A percentile compares a stretch with the other conserved stretches of the same genome.
phyloP scores from a whole-genome alignment of 2,113 vertebrate genomes.

The Serilophus lunatus region DNA sequence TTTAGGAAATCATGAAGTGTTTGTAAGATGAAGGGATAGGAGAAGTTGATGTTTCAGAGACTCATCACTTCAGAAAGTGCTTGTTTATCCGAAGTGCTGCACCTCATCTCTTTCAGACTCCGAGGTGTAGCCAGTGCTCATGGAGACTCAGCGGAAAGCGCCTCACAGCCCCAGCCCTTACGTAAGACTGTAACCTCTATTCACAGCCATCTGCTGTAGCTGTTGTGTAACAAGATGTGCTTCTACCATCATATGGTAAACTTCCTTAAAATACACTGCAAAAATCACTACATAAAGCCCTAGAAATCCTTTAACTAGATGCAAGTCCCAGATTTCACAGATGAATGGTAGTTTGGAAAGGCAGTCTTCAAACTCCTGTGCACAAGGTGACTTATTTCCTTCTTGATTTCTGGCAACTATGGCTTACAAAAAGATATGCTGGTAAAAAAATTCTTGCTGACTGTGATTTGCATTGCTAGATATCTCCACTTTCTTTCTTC shows the following conservation, averaged over 20 bases:
- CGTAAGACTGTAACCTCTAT: background rate
- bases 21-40: background rate
- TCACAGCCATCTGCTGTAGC: background rate
- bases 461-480: background rate
- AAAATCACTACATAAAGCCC: background rate
- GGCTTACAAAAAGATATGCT: background rate
- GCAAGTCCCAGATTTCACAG: background rate
- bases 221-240: background rate
- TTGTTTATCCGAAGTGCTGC: background rate
- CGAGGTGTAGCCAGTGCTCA: accelerated
- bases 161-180: background rate
- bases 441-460: background rate
- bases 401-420: background rate
- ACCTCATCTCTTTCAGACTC: background rate
- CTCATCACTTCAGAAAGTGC: background rate
- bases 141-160: background rate
- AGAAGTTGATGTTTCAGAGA: background rate
- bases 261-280: background rate
- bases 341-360: background rate
- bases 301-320: background rate
- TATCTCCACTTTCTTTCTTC: background rate
- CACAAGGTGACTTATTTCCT: background rate
- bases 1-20: background rate
- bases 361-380: background rate
- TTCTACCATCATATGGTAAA: background rate